Base-by-base conservation (phyloP, 2,888 invertebrate species). In the Bursaphelenchus okinawaensis region DNA sequence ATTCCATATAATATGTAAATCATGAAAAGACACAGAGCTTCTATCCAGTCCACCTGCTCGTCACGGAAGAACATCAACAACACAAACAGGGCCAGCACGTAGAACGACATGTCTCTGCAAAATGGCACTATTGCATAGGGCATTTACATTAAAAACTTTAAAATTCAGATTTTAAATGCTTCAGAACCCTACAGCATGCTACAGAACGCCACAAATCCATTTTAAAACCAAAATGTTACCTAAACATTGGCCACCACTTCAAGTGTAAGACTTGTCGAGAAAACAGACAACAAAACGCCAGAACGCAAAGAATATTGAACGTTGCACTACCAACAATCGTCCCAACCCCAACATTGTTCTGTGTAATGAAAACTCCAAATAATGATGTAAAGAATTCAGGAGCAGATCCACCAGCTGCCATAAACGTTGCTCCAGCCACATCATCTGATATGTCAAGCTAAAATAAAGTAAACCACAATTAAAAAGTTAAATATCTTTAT, bases 351-450 rank as follows among this genome's bases (percentile, higher is more conserved):
- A 96, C 95, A 86, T 96, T 94, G 87, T 93, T 93, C 87, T 93
- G 91, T 56, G 94, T 92, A 70, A 96, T 91, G 88, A 96, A 98
- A 81, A 95, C 94, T 80, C 95, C 95, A 85, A 96, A 94, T 80
- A 96, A 89, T 84, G 91, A 91, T 72, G 94, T 95, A 87, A 94
- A 93, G 71, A 84, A 84, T 86, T 96, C 95, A 26, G 95, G 95
- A 66, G 95, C 95, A 76, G 93, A 93, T 75, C 95, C 95, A 54
- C 95, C 96, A 68, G 95, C 96, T 57, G 95, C 95, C 95, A 96
- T 95, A 87, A 96, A 95, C 9, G 95, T 96, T 74, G 95, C 95
- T 61, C 95, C 95, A 75, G 95, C 95, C 69, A 96, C 95, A 85
- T 96, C 95, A 87, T 94, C 93, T 66, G 91, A 89, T 83, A 96